These are phyloP conservation scores for Argentina silus DNA, from an alignment of 2,797 vertebrate species.

Conservation along the genomic window DNA sequence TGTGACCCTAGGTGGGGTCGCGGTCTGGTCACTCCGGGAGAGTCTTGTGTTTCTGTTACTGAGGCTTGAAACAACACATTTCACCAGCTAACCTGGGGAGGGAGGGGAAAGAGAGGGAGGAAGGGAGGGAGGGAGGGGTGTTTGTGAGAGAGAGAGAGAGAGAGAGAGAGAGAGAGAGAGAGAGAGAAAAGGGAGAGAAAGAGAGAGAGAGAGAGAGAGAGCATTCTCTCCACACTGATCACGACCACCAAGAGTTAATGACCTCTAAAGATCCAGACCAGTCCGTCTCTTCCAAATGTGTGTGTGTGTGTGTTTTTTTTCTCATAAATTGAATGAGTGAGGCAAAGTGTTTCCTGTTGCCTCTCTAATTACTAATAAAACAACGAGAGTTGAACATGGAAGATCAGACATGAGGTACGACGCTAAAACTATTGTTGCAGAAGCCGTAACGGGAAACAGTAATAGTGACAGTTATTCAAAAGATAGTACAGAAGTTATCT, in stretches of 20 bases:
- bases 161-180: background rate
- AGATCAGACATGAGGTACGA: background rate
- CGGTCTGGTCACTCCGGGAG: slow-evolving; percentile 74
- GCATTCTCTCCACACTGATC: slow-evolving; percentile 4
- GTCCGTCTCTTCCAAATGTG: slow-evolving; percentile 18
- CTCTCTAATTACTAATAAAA: slow-evolving; percentile 7
- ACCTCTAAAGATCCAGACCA: slow-evolving; percentile 43
- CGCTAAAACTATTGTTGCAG: background rate
- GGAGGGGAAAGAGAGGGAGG: slow-evolving; percentile 20
- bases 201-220: slow-evolving; percentile 11
- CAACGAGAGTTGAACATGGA: background rate
- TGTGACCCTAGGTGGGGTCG: slow-evolving; percentile 71
- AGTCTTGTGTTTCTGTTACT: slow-evolving; percentile 70
- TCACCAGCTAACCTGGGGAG: slow-evolving; percentile 33
- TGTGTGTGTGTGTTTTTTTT: background rate
- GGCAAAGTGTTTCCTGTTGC: slow-evolving; percentile 6
- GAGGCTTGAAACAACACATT: slow-evolving; percentile 66
- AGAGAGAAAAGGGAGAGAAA: slow-evolving; percentile 21
- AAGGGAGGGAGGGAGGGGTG: background rate
- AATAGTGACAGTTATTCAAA: background rate
- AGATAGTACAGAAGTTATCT: background rate
- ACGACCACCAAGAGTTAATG: slow-evolving; percentile 42
- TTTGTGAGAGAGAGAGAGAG: slow-evolving; percentile 11
- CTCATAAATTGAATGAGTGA: slow-evolving; percentile 8
- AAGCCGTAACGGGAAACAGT: background rate